These are phyloP conservation scores for Hylia prasina DNA, from an alignment of 2,113 vertebrate species.

Conservation along the genomic window DNA sequence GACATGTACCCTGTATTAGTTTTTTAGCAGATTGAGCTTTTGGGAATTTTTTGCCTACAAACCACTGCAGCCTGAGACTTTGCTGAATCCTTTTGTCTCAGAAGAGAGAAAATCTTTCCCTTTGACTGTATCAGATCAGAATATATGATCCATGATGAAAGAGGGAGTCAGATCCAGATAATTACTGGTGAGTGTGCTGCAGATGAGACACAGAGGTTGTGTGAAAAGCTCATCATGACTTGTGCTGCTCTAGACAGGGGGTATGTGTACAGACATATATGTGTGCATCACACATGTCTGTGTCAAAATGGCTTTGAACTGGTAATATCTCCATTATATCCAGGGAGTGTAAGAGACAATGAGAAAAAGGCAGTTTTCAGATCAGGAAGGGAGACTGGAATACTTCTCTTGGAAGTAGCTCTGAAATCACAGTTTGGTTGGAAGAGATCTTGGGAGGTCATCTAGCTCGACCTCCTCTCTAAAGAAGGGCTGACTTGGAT, in stretches of 20 bases:
- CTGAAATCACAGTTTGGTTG: not conserved
- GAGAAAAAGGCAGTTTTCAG: not conserved
- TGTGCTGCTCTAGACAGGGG: not conserved
- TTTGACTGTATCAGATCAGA: not conserved
- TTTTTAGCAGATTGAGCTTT: not conserved
- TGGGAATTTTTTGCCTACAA: not conserved
- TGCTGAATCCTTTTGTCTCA: not conserved
- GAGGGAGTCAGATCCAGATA: not conserved
- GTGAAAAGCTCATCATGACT: not conserved
- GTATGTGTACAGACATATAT: fast-evolving
- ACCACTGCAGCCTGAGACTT: not conserved
- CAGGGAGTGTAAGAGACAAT: not conserved
- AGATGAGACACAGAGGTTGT: not conserved
- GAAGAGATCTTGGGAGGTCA: not conserved
- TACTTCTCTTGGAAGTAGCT: not conserved
- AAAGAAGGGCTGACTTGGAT: not conserved
- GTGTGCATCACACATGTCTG: not conserved
- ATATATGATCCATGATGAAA: not conserved
- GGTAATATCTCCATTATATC: not conserved
- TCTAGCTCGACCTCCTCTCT: not conserved
- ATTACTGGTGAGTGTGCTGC: not conserved
- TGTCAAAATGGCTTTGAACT: not conserved
- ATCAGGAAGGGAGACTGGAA: not conserved
- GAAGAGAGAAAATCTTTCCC: not conserved
- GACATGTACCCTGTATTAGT: not conserved